Base-by-base conservation (phyloP, 2,113 vertebrate species). In the Suricata suricatta region DNA sequence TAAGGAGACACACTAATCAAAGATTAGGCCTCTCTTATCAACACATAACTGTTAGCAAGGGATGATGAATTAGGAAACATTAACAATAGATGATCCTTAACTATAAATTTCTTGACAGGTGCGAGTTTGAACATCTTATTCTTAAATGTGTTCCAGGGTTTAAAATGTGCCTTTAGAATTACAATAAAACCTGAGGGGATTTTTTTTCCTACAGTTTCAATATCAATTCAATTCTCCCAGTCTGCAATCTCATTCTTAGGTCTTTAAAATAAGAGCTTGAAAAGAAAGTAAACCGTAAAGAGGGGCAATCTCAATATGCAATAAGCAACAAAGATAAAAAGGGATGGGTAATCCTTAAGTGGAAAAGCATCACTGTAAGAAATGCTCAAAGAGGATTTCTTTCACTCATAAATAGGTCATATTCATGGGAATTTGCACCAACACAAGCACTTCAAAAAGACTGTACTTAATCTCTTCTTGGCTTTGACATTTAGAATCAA, bases 401-500 rank as follows among this genome's bases (percentile, higher is more conserved):
- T 81, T 96, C 64, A 16, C 54, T 97, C 33, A 87, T 52, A 27
- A 93, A 84, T 33, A 95, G 71, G 31, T 83, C 5, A 8, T 72
- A 82, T n/a, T 5, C 1, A 96, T 31, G 21, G 80, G 44, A 83
- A 95, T 96, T 96, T 88, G 95, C 44, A 92, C 41, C 31, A 89
- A 57, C 93, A 93, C 38, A 96, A 97, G 57, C 15, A 86, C 85
- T 97, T 98, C 87, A 93, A 94, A 82, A 60, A 95, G 79, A 98
- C 29, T 76, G 13, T 33, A 33, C 7, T 35, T 96, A 90, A 96
- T 97, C 84, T 82, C n/a, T 97, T 80, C 83, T 83, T 41, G 80
- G 69, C 96, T 96, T 25, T 93, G 31, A 81, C 92, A 64, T 91
- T 84, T 96, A 96, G 80, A 94, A 94, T 72, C 60, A 97, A 89